These are phyloP conservation scores for Xestia ashworthii DNA, from an alignment of 2,888 invertebrate species.

Conservation along the genomic window DNA sequence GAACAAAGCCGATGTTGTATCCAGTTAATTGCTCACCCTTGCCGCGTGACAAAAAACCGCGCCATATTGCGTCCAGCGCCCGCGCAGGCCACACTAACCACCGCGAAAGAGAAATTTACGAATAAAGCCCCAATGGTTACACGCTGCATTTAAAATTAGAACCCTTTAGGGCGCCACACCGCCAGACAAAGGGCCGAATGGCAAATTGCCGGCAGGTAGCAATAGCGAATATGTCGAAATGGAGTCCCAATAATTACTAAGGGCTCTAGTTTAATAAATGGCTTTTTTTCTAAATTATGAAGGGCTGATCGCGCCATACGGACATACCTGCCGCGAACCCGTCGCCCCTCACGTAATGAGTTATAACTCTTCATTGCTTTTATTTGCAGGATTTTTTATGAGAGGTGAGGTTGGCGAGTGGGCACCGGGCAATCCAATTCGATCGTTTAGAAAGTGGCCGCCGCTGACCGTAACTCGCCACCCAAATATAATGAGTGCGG, in stretches of 20 bases:
- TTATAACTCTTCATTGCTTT: constrained; percentile 80
- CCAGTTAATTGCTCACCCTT: constrained; percentile 88
- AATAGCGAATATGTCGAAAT: constrained; percentile 89
- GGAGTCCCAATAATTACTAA: constrained; percentile 88
- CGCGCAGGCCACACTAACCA: constrained; percentile 82
- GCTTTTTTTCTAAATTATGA: constrained; percentile 89
- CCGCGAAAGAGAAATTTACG: constrained; percentile 89
- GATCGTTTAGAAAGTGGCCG: constrained; percentile 56
- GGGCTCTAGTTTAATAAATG: constrained; percentile 90
- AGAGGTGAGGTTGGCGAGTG: constrained; percentile 54
- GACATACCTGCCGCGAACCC: constrained; percentile 88
- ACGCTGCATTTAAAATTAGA: constrained; percentile 90
- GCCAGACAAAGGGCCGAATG: constrained; percentile 89
- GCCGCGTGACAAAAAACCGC: constrained; percentile 81
- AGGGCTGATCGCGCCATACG: constrained; percentile 89
- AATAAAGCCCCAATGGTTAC: constrained; percentile 89
- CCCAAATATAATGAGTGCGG: constrained; percentile 32
- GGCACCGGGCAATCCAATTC: constrained; percentile 47
- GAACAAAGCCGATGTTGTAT: constrained; percentile 83
- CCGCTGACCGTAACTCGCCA: constrained; percentile 55
- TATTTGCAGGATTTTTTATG: constrained; percentile 77
- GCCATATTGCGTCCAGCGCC: constrained; percentile 90
- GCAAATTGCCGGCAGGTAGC: constrained; percentile 90
- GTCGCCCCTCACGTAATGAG: constrained; percentile 82
- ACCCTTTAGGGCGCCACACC: constrained; percentile 91